Evolutionary conservation across 2,888 invertebrate genomes (phyloP), one percentile per base, ranked within the genome.

Genomic region (Xanthorhoe designata): DNA sequence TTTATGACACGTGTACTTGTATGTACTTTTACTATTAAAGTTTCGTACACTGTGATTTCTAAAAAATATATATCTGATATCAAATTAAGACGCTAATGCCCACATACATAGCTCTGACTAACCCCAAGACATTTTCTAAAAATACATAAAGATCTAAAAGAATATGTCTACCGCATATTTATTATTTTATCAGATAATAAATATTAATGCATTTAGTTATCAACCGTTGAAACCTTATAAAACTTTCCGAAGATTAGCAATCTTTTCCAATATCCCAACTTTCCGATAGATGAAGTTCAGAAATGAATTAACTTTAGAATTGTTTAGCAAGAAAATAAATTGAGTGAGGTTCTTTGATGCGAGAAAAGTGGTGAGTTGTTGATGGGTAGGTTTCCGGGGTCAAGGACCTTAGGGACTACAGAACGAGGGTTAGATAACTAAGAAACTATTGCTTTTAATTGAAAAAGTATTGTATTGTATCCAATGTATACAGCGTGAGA

Each of bases 241-340:
- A 56, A 65, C 51, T 61, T 61, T 17, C 51, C 49, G 15, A 55
- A 64, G 61, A 64, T 64, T 61, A 53, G 29, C 51, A 63, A 68
- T 64, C 56, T 64, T 69, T 67, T 68, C 66, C 68, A 66, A 61
- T 69, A 66, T 64, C 54, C 64, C 61, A 69, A 73, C 55, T 71
- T 71, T 56, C 56, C 52, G 65, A 70, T 70, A 66, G 64, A 66
- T 65, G 51, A 56, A 50, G 57, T 50, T 68, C 61, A 58, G 68
- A 70, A 69, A 70, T 73, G 70, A 72, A 71, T 70, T 70, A 66
- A 64, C 63, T 65, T 70, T 66, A 51, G 65, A 65, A 67, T 66
- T 72, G 67, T 70, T 70, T 66, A 66, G 66, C 66, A 56, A 61
- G 61, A 64, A 64, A 64, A 67, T 52, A 63, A 63, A 70, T 68